These are phyloP conservation scores for Upupa epops DNA, from an alignment of 2,113 vertebrate genomes.

Conservation along the genomic window DNA sequence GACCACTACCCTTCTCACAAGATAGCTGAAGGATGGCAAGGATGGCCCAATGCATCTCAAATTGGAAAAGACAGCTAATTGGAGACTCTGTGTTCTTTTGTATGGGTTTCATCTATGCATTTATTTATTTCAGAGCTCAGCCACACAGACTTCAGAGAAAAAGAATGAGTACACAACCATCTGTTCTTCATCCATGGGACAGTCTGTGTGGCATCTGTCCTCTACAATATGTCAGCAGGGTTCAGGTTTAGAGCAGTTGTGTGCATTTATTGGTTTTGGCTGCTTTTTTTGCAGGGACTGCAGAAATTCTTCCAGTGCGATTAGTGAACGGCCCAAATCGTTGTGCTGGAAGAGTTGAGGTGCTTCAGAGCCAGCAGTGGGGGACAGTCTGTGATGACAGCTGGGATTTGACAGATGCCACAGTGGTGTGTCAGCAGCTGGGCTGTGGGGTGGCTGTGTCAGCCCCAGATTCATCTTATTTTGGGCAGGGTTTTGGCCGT, in stretches of 20 bases:
- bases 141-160: too few relatives aligned
- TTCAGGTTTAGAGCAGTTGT: background rate
- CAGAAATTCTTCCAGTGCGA: background rate
- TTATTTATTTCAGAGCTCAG: too few relatives aligned
- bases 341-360: background rate
- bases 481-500: background rate
- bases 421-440: slow-evolving; percentile 67
- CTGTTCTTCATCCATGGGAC: too few relatives aligned
- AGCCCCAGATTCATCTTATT: background rate
- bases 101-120: too few relatives aligned
- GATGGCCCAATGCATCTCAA: too few relatives aligned
- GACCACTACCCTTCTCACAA: too few relatives aligned
- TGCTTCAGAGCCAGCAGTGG: background rate
- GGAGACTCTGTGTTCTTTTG: too few relatives aligned
- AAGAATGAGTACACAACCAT: too few relatives aligned
- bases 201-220: accelerated
- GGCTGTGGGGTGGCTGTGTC: slow-evolving; percentile 29
- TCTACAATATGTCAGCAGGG: background rate
- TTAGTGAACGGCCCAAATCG: background rate
- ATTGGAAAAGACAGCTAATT: too few relatives aligned
- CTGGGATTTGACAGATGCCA: background rate
- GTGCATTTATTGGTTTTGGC: too few relatives aligned
- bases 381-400: background rate
- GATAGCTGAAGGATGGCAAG: too few relatives aligned
- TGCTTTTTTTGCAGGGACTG: background rate